Evolutionary conservation across 1,140 invertebrate species (phyloP).

Genomic region (Rhyacophila brunnea): DNA sequence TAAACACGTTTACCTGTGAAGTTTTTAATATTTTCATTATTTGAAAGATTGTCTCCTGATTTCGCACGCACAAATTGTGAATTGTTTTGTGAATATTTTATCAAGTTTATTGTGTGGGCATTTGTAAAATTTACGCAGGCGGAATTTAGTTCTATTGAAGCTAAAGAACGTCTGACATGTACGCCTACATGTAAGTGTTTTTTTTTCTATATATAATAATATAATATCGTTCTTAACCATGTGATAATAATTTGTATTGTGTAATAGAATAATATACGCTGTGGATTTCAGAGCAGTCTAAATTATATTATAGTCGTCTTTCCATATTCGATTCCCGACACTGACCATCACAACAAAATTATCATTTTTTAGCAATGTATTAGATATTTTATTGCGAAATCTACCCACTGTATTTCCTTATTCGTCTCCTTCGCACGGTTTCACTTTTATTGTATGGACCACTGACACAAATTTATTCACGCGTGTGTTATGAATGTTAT

Average conservation of each 20-base stretch:
- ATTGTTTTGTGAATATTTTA: neutral
- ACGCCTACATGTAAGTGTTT: slow-evolving; percentile 30
- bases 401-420: neutral
- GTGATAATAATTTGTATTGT: neutral
- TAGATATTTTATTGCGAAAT: neutral
- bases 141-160: slow-evolving; percentile 1
- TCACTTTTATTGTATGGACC: neutral
- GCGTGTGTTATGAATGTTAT: neutral
- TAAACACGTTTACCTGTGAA: no score
- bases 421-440: neutral
- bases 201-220: slow-evolving; percentile 2
- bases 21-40: no score
- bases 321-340: slow-evolving; percentile 7
- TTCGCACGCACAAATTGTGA: slow-evolving; percentile 2
- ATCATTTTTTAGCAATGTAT: neutral
- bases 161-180: slow-evolving; percentile 10
- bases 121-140: neutral
- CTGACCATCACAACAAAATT: slow-evolving; percentile 28
- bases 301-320: neutral
- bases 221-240: neutral
- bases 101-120: neutral
- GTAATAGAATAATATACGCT: no score
- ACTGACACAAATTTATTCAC: neutral
- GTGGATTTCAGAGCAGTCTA: neutral
- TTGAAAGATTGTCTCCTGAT: no score